Base-by-base conservation (phyloP, 1,140 invertebrate species). In the Lamellibrachia luymesi region DNA sequence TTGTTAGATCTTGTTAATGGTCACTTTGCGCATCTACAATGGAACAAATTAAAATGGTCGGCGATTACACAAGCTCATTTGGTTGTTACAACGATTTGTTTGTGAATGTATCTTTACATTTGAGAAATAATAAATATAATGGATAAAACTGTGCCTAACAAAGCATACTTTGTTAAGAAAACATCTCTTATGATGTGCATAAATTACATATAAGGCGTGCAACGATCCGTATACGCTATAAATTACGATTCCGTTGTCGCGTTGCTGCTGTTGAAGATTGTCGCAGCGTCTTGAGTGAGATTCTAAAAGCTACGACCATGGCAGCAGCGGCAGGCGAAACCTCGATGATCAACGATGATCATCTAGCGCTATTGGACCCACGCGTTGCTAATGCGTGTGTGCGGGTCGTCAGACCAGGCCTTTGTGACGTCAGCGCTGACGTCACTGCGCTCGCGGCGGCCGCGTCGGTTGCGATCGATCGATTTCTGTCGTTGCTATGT, bases 361-460 rank as follows among this genome's bases (percentile, higher is more conserved):
- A 22, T 10, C 2, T 22, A 2, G 64, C 64, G 64, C 64, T 80
- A 22, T 8, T 22, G 8, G 64, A 80, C 64, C 4, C 64, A 22
- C 64, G 64, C 64, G 64, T 80, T 4, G 64, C 64, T 17, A 80
- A 80, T 10, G 64, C 64, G 64, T 22, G 4, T 93, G 94, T 93
- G 51, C 94, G 64, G 27, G 94, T 93, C 17, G 94, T 90, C 52
- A 90, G 92, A 91, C 93, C 51, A 27, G 64, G 27, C 92, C 92
- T 27, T 17, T 22, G 92, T 92, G 92, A 92, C 92, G 92, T 92
- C 92, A 92, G 27, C 64, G 8, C 92, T 92, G 92, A 92, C 64
- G 92, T 64, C 64, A 64, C 92, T 64, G 50, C 92, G 92, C 92
- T 4, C 51, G 64, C 51, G 27, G 51, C 27, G 64, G 91, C 50